Evolutionary conservation across 2,113 vertebrate genomes (phyloP).

Genomic region (Melospiza melodia): DNA sequence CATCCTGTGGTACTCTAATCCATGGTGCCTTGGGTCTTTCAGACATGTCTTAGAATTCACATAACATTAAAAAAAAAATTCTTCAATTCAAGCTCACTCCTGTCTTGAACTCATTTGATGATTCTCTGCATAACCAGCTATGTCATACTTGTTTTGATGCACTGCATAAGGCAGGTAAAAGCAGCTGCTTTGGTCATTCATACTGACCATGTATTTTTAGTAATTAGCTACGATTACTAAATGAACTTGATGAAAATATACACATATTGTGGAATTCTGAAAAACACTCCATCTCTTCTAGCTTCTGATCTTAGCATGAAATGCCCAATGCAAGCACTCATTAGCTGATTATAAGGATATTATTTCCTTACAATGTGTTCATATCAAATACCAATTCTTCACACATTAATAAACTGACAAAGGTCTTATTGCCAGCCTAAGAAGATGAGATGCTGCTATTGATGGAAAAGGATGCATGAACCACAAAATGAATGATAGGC

Average conservation of each 20-base stretch:
- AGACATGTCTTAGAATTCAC: not conserved
- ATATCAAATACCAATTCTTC: not conserved
- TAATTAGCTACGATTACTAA: not conserved
- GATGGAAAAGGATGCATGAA: not conserved
- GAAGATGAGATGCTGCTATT: not conserved
- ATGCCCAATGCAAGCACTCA: not conserved
- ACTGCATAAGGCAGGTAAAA: not conserved
- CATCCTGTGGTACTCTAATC: not conserved
- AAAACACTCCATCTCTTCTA: not conserved
- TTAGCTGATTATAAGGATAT: not conserved
- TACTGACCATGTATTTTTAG: not conserved
- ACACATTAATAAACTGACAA: not conserved
- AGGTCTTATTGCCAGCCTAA: not conserved
- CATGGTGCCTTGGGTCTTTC: not conserved
- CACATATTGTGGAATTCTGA: not conserved
- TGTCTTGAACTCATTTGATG: not conserved
- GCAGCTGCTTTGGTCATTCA: not conserved
- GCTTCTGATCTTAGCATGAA: not conserved
- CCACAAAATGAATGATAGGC: not conserved
- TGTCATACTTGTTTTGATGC: not conserved
- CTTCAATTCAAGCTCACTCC: not conserved
- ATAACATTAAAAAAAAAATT: not conserved
- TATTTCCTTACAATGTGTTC: not conserved
- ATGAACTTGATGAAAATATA: not conserved
- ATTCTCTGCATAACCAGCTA: not conserved